Percentiles rank a stretch among this genome's conserved stretches.
phyloP scores from a whole-genome alignment of 1,140 invertebrate genomes.

The Paralvinella palmiformis region DNA sequence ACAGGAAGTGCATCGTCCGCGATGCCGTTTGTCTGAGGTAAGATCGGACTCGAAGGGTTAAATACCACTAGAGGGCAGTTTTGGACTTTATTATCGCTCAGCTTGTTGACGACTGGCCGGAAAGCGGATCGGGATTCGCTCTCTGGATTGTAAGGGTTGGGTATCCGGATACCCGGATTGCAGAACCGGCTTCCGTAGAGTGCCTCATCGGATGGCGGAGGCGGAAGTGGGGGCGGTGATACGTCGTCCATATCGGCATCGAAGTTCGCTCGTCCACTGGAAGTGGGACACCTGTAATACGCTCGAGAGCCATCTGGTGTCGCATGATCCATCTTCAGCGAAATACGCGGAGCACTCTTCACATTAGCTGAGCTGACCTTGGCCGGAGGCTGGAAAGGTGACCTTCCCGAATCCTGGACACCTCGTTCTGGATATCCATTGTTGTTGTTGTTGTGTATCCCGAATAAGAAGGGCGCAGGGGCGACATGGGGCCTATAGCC shows the following conservation, averaged over 20 bases:
- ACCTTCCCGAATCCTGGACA: background rate
- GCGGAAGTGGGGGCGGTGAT: slow-evolving; percentile 3
- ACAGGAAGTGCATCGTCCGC: background rate
- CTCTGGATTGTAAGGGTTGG: background rate
- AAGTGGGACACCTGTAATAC: background rate
- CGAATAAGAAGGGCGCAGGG: background rate
- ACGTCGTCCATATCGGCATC: background rate
- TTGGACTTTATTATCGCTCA: background rate
- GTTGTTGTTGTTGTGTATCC: background rate
- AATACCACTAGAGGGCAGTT: background rate
- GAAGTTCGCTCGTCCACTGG: background rate
- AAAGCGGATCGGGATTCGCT: background rate
- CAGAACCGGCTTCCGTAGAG: background rate
- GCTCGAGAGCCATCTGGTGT: background rate
- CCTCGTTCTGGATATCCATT: background rate
- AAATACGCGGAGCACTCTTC: background rate
- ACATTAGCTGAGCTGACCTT: background rate
- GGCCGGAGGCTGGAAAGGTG: background rate
- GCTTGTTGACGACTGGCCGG: background rate
- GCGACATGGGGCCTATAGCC: background rate
- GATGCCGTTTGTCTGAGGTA: background rate
- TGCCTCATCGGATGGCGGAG: background rate
- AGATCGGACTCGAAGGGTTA: background rate
- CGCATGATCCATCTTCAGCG: background rate
- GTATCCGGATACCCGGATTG: background rate